Evolutionary conservation across 2,888 invertebrate species (phyloP), one percentile per base, ranked within the genome.

Genomic region (Latheticus oryzae): DNA sequence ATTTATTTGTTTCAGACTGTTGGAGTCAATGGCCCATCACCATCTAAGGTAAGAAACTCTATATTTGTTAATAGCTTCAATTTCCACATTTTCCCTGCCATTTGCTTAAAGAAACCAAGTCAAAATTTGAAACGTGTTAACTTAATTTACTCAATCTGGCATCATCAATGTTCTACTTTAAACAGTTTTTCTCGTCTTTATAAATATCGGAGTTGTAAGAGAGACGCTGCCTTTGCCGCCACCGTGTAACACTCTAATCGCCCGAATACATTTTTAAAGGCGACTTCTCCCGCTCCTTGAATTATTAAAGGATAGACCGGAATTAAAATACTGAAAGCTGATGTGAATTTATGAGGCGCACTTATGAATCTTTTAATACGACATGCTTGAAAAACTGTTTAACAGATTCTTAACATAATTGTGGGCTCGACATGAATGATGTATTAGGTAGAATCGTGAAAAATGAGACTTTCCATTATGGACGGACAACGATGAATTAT

Each of bases 271-370:
- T 70, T 70, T 71, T 70, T 68, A 68, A 70, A 69, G 67, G 58
- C 65, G 68, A 69, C 67, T 67, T 63, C 67, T 67, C 67, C 54
- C 61, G 55, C 60, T 57, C 56, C 63, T 63, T 69, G 67, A 67
- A 70, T 70, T 69, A 70, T 70, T 70, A 68, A 68, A 67, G 66
- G 69, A 69, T 69, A 67, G 65, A 65, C 66, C 62, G 61, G 65
- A 71, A 70, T 71, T 70, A 70, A 69, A 68, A 69, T 65, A 63
- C 62, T 56, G 64, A 32, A 61, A 63, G 52, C 63, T 60, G 62
- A 65, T 64, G 62, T 60, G 63, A 65, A 63, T 66, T 64, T 63
- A 58, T 64, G 63, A 63, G 56, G 58, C 59, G 55, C 58, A 58
- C 52, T 58, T 62, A 61, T 62, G 61, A 63, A 63, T 63, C 61